Conservation (phyloP, 2,797 vertebrate genomes). For the Hippopotamyrus pictus region DNA sequence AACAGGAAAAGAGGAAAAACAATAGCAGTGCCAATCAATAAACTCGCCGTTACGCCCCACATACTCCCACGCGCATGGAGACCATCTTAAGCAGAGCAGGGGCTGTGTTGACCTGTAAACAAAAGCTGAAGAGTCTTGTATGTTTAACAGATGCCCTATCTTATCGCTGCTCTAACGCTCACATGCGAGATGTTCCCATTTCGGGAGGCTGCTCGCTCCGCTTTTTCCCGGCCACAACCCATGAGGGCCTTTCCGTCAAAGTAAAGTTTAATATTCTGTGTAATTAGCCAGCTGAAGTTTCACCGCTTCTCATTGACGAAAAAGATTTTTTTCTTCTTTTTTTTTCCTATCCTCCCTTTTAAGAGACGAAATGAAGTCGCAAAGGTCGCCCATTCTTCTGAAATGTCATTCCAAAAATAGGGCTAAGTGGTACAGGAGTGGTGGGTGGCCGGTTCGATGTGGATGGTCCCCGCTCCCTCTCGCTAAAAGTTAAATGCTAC, state of each 20-base stretch:
- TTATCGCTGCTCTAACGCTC: neutral
- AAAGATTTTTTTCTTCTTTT: neutral
- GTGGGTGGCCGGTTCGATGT: neutral
- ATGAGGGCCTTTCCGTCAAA: neutral
- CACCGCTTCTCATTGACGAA: neutral
- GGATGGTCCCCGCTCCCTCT: neutral
- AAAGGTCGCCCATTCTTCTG: conserved; percentile 21
- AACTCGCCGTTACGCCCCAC: neutral
- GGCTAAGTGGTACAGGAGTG: neutral
- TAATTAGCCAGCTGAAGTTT: neutral
- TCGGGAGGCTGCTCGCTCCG: neutral
- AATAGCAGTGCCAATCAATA: neutral
- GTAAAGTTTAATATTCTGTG: conserved; percentile 16
- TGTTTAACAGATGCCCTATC: neutral
- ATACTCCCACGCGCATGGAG: neutral
- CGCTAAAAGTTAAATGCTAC: neutral
- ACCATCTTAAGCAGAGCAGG: neutral
- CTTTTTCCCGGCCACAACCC: neutral
- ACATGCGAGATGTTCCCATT: neutral
- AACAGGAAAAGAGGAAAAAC: neutral
- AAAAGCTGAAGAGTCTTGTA: neutral
- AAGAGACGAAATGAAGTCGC: conserved; percentile 15
- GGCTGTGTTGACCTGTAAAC: conserved; percentile 11
- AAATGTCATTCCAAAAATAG: conserved; percentile 26
- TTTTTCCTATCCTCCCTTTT: neutral